Conservation (phyloP, 1,140 invertebrate species). For the Hyphantria cunea region DNA sequence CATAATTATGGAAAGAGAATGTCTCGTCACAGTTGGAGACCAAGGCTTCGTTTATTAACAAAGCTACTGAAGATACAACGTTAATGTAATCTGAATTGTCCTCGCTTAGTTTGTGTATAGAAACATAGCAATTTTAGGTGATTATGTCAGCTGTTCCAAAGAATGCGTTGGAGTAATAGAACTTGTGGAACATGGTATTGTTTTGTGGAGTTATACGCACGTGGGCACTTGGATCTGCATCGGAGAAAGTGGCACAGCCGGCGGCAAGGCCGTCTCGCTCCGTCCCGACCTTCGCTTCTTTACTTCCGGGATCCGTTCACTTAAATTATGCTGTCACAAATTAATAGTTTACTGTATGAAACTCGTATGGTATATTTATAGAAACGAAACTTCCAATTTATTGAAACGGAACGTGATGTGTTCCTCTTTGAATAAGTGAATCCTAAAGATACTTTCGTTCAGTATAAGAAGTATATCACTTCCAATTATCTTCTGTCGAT, state of each 20-base stretch:
- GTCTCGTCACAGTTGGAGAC: conserved; percentile 60
- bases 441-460: too few species aligned
- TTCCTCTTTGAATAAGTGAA: too few species aligned
- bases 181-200: conserved; percentile 55
- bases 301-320: conserved; percentile 49
- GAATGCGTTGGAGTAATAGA: conserved; percentile 52
- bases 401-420: too few species aligned
- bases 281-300: conserved; percentile 57
- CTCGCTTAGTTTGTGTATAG: conserved; percentile 45
- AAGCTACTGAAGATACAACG: conserved; percentile 49
- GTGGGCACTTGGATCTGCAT: conserved; percentile 51
- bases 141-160: conserved; percentile 70
- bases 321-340: not conserved
- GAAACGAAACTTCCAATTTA: too few species aligned
- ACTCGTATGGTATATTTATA: too few species aligned
- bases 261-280: conserved; percentile 62
- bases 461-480: too few species aligned
- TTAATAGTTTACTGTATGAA: not conserved
- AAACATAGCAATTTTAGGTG: conserved; percentile 58
- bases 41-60: conserved; percentile 69
- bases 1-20: conserved; percentile 58
- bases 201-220: conserved; percentile 53
- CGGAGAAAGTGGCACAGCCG: conserved; percentile 71
- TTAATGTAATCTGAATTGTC: conserved; percentile 63
- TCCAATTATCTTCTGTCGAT: conserved; percentile 32